Evolutionary conservation across 1,140 invertebrate genomes (phyloP).

Genomic region (Papilio polyxenes): DNA sequence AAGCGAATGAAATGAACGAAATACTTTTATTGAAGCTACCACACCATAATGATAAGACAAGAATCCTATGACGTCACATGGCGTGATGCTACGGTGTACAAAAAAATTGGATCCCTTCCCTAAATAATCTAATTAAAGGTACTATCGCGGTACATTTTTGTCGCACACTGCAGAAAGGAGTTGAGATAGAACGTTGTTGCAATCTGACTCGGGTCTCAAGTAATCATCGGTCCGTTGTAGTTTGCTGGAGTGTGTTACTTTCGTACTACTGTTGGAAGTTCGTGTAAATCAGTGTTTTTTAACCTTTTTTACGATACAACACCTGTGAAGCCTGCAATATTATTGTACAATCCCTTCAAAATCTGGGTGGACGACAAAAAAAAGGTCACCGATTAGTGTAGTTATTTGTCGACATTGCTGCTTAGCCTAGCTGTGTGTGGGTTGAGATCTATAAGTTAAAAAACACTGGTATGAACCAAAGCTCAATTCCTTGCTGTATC

Average conservation of each 20-base stretch:
- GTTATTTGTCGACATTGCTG: background rate
- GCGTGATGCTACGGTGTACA: background rate
- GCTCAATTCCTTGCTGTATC: constrained; percentile 53
- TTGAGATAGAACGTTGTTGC: background rate
- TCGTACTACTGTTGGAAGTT: constrained; percentile 18
- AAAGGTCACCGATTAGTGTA: background rate
- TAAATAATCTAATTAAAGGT: background rate
- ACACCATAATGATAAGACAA: background rate
- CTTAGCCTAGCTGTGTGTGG: background rate
- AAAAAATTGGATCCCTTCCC: background rate
- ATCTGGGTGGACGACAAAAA: background rate
- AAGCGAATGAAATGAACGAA: too few species aligned
- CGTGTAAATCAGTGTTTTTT: background rate
- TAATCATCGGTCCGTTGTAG: constrained; percentile 18
- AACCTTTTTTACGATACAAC: background rate
- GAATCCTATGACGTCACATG: background rate
- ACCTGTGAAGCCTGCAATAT: too few species aligned
- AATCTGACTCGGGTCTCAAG: background rate
- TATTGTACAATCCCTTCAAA: too few species aligned
- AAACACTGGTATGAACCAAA: constrained; percentile 55
- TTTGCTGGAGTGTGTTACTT: constrained; percentile 33
- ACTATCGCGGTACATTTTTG: too few species aligned
- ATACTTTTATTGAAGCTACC: background rate
- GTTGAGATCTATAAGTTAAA: background rate
- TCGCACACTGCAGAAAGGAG: too few species aligned